Evolutionary conservation across 2,888 invertebrate genomes (phyloP), one percentile per base, ranked within the genome.

Genomic region (Chorisops tibialis): DNA sequence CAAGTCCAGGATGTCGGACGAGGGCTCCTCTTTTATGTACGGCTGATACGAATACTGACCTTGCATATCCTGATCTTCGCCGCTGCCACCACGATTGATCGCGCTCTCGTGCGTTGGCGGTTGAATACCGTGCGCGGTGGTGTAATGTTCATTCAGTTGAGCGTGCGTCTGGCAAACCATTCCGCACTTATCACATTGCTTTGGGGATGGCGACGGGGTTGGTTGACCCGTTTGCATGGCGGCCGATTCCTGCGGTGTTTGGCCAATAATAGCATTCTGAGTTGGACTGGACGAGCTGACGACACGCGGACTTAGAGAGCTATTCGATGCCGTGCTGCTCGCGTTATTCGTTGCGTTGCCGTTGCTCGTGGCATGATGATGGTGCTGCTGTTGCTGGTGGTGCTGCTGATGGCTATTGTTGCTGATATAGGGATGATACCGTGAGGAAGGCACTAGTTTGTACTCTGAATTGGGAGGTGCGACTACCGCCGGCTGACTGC

Each of bases 101-200:
- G 18, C 11, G 2, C 24, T 18, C 9, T 49, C 37, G 47, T 64
- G 63, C 4, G 56, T 65, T 21, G 59, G 41, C 3, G 62, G 50
- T 45, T 59, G 62, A 30, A 73, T 71, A 0, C 78, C 82, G 72
- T 91, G 91, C 62, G 84, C 85, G 9, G 85, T 81, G 68, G 85
- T 84, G 64, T 87, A 83, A 72, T 92, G 92, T 69, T 91, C 92
- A 66, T 85, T 84, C 54, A 91, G 78, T 71, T 87, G 87, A 49
- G 85, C 81, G 48, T 87, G 87, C 43, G 88, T 87, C 72, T 89
- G 88, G 72, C 87, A 90, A 60, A 90, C 86, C 65, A 85, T 86
- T 63, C 91, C 91, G 73, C 92, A 92, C 75, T 91, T 91, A 73
- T 92, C 91, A 76, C 91, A 91, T 75, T 90, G 89, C 72, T 87